Evolutionary conservation across 2,888 invertebrate genomes (phyloP), one percentile per base, ranked within the genome.

Genomic region (Heliconius ismenius): DNA sequence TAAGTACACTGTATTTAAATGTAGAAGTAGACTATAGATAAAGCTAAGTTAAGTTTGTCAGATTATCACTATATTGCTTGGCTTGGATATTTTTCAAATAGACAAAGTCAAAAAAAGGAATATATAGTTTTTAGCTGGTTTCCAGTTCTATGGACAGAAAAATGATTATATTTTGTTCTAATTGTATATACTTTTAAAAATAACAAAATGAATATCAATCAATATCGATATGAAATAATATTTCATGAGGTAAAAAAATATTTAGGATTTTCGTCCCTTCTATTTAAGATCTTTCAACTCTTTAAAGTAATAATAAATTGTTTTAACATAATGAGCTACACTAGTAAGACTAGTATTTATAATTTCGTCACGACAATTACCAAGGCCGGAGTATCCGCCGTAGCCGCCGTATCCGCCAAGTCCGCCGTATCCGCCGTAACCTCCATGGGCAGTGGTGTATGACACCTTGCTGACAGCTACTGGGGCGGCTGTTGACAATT

Each of bases 371-470:
- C 28, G 26, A 62, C 15, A 62, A 13, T 65, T 65, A 78, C 78
- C 78, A 18, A 78, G 67, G 67, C 78, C 73, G 13, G 78, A 78
- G 73, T 79, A 78, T 65, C 79, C 79, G 28, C 76, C 79, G 62
- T 77, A 77, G 24, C 77, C 76, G 65, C 72, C 65, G n/a, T 65
- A 58, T 54, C 83, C 82, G 49, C 81, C 80, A 64, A 82, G 83
- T 32, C 87, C 85, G 75, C 83, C 81, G 82, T 84, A 84, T 76
- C 86, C 84, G 39, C 84, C 85, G 39, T 83, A 81, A 74, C 86
- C 85, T 58, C 84, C 83, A 77, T 84, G 83, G 58, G 79, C 80
- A 69, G 82, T 84, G 82, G 82, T 85, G 86, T 83, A 83, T 43
- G 83, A 79, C 26, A 81, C 76, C 79, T 83, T 82, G 78, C 82